Conservation (phyloP, 2,113 vertebrate genomes). For the Mobula hypostoma region DNA sequence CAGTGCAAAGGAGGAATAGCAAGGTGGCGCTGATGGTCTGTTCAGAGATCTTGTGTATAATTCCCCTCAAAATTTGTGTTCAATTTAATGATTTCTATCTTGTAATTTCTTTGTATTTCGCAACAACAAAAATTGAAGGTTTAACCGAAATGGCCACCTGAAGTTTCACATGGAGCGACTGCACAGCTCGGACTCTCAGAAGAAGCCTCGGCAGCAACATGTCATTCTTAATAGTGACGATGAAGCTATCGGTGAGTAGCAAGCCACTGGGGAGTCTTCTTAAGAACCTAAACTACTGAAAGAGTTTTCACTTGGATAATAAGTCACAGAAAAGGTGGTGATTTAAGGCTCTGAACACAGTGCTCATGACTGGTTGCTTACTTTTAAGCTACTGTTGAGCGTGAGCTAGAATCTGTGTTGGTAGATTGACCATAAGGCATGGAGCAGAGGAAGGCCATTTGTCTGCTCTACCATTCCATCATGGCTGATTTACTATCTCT, state of each 20-base stretch:
- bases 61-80: not conserved
- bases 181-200: constrained; percentile 69
- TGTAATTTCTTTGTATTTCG: not conserved
- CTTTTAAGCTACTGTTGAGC: no score
- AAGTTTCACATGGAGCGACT: constrained; percentile 96
- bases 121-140: constrained; percentile 53
- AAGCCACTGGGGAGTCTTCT: not conserved
- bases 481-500: no score
- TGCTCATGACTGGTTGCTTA: not conserved
- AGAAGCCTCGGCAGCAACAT: constrained; percentile 67
- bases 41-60: not conserved
- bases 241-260: constrained; percentile 79
- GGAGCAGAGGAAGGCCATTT: no score
- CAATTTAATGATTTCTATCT: not conserved
- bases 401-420: no score
- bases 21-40: no score
- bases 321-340: not conserved
- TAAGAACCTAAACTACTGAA: not conserved
- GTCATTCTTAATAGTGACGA: constrained; percentile 84
- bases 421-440: no score
- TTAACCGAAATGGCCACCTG: constrained; percentile 91
- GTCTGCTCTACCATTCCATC: no score
- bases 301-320: not conserved
- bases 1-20: no score
- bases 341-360: not conserved